A percentile compares a stretch with the other conserved stretches of the same genome.
phyloP scores from a whole-genome alignment of 1,140 invertebrate species.

The Leptinotarsa undecemlineata region DNA sequence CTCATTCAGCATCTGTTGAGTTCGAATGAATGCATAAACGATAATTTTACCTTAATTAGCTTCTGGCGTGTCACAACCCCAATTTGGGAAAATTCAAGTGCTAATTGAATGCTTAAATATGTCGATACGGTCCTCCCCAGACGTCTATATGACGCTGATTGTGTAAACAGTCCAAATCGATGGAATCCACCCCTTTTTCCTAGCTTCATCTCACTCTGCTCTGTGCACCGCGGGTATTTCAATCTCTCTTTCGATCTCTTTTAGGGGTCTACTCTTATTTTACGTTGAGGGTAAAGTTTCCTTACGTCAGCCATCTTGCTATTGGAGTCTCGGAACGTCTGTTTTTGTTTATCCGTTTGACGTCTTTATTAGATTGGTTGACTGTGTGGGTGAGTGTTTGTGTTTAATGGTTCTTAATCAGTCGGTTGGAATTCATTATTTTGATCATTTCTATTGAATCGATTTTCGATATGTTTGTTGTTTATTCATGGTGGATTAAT shows the following conservation, averaged over 20 bases:
- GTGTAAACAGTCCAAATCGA: conserved; percentile 48
- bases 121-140: conserved; percentile 39
- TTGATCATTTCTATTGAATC: too few species aligned
- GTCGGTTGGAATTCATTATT: too few species aligned
- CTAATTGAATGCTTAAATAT: conserved; percentile 47
- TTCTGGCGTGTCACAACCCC: conserved; percentile 38
- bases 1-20: too few species aligned
- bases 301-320: conserved; percentile 47
- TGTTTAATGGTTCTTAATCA: too few species aligned
- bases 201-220: conserved; percentile 21
- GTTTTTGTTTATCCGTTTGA: conserved; percentile 31
- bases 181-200: conserved; percentile 37
- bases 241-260: conserved; percentile 22
- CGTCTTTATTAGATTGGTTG: conserved; percentile 31
- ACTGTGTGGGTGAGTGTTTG: not conserved
- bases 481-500: too few species aligned
- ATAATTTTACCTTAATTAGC: too few species aligned
- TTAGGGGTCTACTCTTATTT: conserved; percentile 10
- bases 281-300: conserved; percentile 19
- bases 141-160: conserved; percentile 51
- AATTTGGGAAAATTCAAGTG: conserved; percentile 27
- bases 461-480: too few species aligned
- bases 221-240: conserved; percentile 17
- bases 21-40: too few species aligned
- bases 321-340: conserved; percentile 27